Base-by-base conservation (phyloP, 2,113 vertebrate genomes). In the Crotalus tigris region DNA sequence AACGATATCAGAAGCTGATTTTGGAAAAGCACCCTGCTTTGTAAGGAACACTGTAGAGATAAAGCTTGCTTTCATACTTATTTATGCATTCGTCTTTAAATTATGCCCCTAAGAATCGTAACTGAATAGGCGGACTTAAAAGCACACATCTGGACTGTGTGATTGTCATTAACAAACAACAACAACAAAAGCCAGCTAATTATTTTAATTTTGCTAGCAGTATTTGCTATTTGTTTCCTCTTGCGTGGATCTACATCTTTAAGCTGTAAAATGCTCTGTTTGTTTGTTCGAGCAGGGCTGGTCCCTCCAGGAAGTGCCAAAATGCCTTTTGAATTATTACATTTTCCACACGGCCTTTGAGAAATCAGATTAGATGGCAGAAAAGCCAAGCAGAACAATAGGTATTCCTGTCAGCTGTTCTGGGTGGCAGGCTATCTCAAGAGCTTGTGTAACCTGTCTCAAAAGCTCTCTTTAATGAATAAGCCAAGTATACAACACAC, bases 341-440 rank as follows among this genome's bases (percentile, higher is more conserved):
- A 59, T 95, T 94, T 96, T 95, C 92, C 90, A 94, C 88, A 95
- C 0, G 69, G 46, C 85, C 81, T 64, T 96, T 54, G 44, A 53
- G 61, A 85, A 90, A 85, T 90, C 88, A 93, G 54, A 93, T 93
- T 86, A 94, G 95, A 61, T 4, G 29, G 81, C 23, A 44, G 11
- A 1, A 9, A 29, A 95, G 59, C 85, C 94, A 91, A 90, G 49
- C 92, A 93, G 90, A 97, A 97, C 96, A 96, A 96, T 95, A 51
- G 94, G 33, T 46, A 95, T 96, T 95, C 95, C 93, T 96, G 91
- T 96, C 94, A 95, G 90, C 92, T 95, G 58, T 69, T 95, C 95
- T 95, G 94, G 94, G 93, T 93, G 69, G 96, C 96, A 96, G 96
- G 95, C 96, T 96, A 95, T 93, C 95, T 96, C 91, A 49, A 59